Evolutionary conservation across 2,113 vertebrate species (phyloP), one percentile per base, ranked within the genome.

Genomic region (Corythornis cristatus): DNA sequence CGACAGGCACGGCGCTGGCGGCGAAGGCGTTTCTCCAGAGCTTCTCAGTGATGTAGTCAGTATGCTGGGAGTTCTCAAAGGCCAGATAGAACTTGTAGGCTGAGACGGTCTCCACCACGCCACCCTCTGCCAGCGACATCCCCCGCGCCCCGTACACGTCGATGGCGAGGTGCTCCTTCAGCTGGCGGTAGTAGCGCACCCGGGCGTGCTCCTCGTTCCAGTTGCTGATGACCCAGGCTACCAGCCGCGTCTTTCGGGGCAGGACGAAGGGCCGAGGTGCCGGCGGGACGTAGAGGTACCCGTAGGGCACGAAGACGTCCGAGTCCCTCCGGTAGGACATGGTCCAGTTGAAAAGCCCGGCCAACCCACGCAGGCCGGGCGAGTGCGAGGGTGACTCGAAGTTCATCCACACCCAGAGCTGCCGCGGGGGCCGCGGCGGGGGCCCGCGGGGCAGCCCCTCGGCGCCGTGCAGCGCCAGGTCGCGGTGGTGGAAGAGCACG

Each of bases 321-420:
- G 99, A 99, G 87, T 98, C 99, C 3, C 86, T 73, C 26, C 98
- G 96, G 96, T 99, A 99, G 28, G 97, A 98, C 96, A 99, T 97
- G 6, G 99, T 99, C 97, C 99, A 98, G 94, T 99, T 99, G 93
- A 99, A 99, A 19, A 98, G 31, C 0, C 96, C 97, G 4, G 94
- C 93, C 15, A 99, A 78, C 5, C 29, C 67, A 20, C 90, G 78
- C 88, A 99, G 94, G 1, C 94, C 92, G 1, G 91, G 90, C 0
- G 98, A 98, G 94, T 99, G 97, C 9, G 98, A 76, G 6, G 99
- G 99, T 4, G 99, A 99, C 97, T 99, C 99, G 70, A 98, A 98
- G 97, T 99, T 99, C 98, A 99, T 98, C 99, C 99, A 99, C 11
- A 99, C 98, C 99, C 99, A 99, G 77, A 98, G 98, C 91, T 99